phyloP scores from a whole-genome alignment of 2,113 vertebrate genomes.

The Oncorhynchus mykiss region DNA sequence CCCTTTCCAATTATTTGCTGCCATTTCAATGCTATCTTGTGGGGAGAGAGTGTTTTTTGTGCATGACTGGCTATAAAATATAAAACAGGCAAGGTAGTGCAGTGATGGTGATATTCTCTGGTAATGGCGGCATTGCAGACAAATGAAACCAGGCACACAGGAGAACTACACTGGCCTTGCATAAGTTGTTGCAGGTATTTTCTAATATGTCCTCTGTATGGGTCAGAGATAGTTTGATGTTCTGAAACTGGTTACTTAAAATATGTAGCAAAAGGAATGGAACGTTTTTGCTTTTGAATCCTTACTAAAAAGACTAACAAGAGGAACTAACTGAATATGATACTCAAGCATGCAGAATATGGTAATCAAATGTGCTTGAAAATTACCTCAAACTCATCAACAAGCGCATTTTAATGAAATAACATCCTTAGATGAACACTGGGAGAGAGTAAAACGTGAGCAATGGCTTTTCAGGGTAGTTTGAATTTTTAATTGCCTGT shows the following conservation, averaged over 20 bases:
- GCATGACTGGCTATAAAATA: conserved; percentile 57
- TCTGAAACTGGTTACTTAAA: too few species aligned
- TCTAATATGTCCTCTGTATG: conserved; percentile 1
- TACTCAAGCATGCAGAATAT: conserved; percentile 52
- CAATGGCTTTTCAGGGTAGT: conserved; percentile 77
- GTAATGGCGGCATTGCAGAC: conserved; percentile 47
- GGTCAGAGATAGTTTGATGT: not conserved
- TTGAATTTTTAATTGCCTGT: conserved; percentile 81
- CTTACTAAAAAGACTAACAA: conserved; percentile 32
- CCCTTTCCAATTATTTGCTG: conserved; percentile 71
- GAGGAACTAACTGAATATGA: conserved; percentile 34
- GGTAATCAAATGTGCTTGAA: conserved; percentile 74
- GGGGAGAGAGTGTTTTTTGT: conserved; percentile 52
- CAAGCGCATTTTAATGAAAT: conserved; percentile 79
- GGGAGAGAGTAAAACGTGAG: conserved; percentile 77
- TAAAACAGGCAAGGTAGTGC: conserved; percentile 36
- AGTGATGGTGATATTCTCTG: conserved; percentile 52
- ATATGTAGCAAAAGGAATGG: not conserved
- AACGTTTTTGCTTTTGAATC: conserved; percentile 15
- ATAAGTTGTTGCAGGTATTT: conserved; percentile 10
- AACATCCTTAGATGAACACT: conserved; percentile 77
- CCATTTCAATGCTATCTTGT: conserved; percentile 63
- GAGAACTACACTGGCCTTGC: conserved; percentile 38
- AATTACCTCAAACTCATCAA: conserved; percentile 77
- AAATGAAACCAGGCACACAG: conserved; percentile 41